These are phyloP conservation scores for Ciconia boyciana DNA, from an alignment of 2,113 vertebrate genomes.

Conservation along the genomic window DNA sequence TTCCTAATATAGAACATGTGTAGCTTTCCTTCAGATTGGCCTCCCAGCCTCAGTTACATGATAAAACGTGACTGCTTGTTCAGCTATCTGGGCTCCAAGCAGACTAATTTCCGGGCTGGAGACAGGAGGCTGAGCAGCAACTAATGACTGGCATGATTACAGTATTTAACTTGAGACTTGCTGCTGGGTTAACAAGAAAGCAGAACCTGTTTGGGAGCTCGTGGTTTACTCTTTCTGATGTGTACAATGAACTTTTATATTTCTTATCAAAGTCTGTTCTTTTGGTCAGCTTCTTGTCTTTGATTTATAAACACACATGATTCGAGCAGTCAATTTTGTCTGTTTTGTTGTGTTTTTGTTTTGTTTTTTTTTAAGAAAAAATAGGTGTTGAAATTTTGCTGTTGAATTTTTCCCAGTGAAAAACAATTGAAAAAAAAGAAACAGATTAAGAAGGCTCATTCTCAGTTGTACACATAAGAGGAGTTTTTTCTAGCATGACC, in stretches of 20 bases:
- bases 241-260: neutral
- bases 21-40: slow-evolving; percentile 40
- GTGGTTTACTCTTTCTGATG: neutral
- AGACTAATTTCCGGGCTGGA: slow-evolving; percentile 66
- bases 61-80: slow-evolving; percentile 61
- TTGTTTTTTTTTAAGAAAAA: neutral
- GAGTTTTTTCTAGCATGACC: neutral
- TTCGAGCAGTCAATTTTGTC: neutral
- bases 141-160: slow-evolving; percentile 57
- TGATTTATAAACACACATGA: neutral
- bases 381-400: neutral
- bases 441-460: neutral
- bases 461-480: neutral
- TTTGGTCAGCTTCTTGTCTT: neutral
- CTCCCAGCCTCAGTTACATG: slow-evolving; percentile 24
- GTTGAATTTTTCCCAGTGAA: neutral
- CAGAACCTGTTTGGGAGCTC: neutral
- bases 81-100: slow-evolving; percentile 44
- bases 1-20: slow-evolving; percentile 49
- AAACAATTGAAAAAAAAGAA: neutral
- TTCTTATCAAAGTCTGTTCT: neutral
- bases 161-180: slow-evolving; percentile 25
- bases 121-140: slow-evolving; percentile 44
- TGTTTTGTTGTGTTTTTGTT: neutral
- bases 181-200: slow-evolving; percentile 24